Conservation (phyloP, 2,113 vertebrate genomes). For the Origma solitaria region DNA sequence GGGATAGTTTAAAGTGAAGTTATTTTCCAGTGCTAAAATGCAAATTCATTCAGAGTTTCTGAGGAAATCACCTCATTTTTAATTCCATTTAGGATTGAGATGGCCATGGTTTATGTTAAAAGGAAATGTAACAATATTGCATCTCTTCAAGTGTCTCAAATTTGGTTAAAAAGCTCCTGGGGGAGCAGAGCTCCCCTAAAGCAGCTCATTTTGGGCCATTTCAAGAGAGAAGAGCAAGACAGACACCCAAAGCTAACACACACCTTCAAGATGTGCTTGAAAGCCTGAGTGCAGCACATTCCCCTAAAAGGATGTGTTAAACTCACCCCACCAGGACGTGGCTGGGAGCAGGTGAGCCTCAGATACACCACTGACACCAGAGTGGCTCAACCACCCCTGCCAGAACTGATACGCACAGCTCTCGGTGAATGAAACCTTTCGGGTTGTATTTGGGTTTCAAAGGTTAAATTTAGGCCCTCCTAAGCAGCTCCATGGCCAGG, state of each 20-base stretch:
- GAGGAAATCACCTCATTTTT: background rate
- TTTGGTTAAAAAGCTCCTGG: background rate
- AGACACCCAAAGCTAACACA: too few species aligned
- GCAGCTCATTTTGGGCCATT: background rate
- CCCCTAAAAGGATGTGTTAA: background rate
- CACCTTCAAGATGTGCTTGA: rapidly evolving
- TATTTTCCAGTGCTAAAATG: background rate
- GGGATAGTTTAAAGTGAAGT: background rate
- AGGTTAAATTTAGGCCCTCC: background rate
- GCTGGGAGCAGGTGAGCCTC: background rate
- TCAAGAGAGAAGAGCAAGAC: rapidly evolving
- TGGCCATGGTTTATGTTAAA: background rate
- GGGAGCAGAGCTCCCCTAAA: background rate
- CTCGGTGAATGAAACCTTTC: background rate
- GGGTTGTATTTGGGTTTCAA: background rate
- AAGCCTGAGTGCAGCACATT: background rate
- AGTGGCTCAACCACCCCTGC: background rate
- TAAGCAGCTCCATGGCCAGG: background rate
- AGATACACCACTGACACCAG: background rate
- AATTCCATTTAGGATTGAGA: background rate
- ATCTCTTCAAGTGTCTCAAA: background rate
- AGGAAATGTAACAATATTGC: background rate
- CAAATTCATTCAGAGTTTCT: rapidly evolving
- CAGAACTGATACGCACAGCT: background rate
- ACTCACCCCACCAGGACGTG: too few species aligned